Percentiles rank a stretch among this genome's conserved stretches.
Evolutionary conservation across 2,113 vertebrate genomes (phyloP).

Genomic region (Patagioenas fasciata): DNA sequence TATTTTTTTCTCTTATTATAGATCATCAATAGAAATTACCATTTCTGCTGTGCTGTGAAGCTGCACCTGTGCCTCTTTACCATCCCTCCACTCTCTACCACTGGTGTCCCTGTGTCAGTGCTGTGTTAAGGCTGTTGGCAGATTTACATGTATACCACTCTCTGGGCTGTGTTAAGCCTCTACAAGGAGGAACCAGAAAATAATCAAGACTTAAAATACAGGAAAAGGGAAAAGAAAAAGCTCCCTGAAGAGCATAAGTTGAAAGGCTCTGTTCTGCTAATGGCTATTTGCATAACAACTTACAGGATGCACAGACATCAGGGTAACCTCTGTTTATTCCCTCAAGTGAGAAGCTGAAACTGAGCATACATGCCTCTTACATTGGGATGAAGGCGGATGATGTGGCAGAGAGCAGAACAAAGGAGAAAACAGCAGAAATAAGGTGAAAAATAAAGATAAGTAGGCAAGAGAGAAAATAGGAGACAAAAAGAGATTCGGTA

Average conservation of each 20-base stretch:
- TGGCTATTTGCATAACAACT: not conserved
- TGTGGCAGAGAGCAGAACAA: not conserved
- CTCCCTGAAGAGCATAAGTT: not conserved
- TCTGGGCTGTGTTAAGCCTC: not conserved
- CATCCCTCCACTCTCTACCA: not conserved
- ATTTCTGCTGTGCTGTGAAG: not conserved
- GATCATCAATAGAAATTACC: not conserved
- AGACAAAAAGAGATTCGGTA: not conserved
- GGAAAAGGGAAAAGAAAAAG: not conserved
- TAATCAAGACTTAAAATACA: not conserved
- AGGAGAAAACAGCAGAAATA: not conserved
- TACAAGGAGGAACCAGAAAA: not conserved
- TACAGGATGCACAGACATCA: not conserved
- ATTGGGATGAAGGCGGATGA: not conserved
- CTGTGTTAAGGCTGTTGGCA: not conserved
- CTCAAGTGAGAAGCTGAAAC: not conserved
- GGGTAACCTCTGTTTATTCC: not conserved
- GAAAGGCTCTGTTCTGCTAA: not conserved
- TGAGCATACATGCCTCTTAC: fast-evolving
- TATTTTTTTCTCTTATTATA: not conserved
- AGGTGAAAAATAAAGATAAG: not conserved
- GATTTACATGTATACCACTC: not conserved
- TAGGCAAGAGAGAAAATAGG: not conserved
- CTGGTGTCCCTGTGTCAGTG: not conserved
- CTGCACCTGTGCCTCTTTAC: not conserved